phyloP scores from a whole-genome alignment of 2,888 invertebrate genomes.

The Papilio protenor region DNA sequence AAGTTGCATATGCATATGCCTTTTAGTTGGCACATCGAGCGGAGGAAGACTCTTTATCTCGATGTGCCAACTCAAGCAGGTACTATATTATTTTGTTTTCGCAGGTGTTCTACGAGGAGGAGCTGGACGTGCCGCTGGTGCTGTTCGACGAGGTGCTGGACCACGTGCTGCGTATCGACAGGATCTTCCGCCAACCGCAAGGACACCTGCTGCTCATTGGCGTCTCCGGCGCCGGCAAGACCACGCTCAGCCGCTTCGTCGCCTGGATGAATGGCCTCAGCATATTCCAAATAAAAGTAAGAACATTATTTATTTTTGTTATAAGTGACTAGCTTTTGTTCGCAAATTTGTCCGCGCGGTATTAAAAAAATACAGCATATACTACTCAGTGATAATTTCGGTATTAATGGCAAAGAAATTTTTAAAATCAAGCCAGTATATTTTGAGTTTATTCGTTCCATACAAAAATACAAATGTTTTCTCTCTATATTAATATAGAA shows the following conservation, averaged over 20 bases:
- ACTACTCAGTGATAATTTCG: no score
- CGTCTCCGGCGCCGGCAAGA: constrained; percentile 99
- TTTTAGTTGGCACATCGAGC: neutral
- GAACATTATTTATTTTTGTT: neutral
- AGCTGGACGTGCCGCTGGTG: constrained; percentile 98
- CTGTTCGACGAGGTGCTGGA: constrained; percentile 99
- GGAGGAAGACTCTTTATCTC: neutral
- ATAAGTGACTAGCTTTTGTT: no score
- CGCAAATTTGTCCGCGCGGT: no score
- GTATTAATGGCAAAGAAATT: no score
- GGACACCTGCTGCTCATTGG: constrained; percentile 99
- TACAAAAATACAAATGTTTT: no score
- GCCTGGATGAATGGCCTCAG: constrained; percentile 99
- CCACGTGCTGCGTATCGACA: constrained; percentile 98
- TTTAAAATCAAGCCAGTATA: no score
- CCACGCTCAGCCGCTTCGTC: constrained; percentile 98
- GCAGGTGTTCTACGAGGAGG: constrained; percentile 99
- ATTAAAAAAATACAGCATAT: no score
- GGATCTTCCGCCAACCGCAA: constrained; percentile 99
- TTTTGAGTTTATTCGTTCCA: no score
- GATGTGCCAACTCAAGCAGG: neutral
- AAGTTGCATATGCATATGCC: neutral
- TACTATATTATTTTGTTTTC: neutral
- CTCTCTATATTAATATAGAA: no score
- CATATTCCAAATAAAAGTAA: constrained; percentile 98